These are phyloP conservation scores for Tribolium madens DNA, from an alignment of 1,140 invertebrate species.

Conservation along the genomic window DNA sequence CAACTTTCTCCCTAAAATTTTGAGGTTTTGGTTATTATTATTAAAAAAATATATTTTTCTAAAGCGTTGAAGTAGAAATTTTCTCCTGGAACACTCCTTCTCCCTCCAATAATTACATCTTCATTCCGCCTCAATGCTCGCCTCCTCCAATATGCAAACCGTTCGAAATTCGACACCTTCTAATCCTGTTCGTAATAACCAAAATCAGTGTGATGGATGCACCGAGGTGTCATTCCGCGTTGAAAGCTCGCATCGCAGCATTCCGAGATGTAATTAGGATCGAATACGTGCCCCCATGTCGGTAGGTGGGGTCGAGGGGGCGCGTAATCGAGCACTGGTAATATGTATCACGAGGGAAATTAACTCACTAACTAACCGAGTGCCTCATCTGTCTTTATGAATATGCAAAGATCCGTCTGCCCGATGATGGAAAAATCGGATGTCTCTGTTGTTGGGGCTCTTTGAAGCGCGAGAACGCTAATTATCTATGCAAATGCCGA, in stretches of 20 bases:
- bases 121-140: not conserved
- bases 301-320: slow-evolving; percentile 13
- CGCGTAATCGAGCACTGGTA: slow-evolving; percentile 51
- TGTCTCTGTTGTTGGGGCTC: slow-evolving; percentile 38
- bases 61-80: no score
- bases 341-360: slow-evolving; percentile 65
- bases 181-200: slow-evolving; percentile 39
- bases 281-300: slow-evolving; percentile 50
- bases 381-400: slow-evolving; percentile 40
- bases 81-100: no score
- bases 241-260: slow-evolving; percentile 31
- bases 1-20: no score
- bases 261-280: slow-evolving; percentile 54
- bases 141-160: slow-evolving; percentile 23
- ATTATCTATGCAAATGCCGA: slow-evolving; percentile 59
- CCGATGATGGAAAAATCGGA: slow-evolving; percentile 28
- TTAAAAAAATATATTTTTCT: no score
- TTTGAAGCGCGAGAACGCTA: slow-evolving; percentile 51
- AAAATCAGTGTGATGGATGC: slow-evolving; percentile 13
- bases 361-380: slow-evolving; percentile 63
- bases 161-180: slow-evolving; percentile 45
- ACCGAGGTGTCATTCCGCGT: slow-evolving; percentile 45
- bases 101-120: no score
- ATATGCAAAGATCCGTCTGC: slow-evolving; percentile 27
- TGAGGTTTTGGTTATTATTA: no score